These are phyloP conservation scores for Orthosia gothica DNA, from an alignment of 2,888 invertebrate genomes.

Conservation along the genomic window DNA sequence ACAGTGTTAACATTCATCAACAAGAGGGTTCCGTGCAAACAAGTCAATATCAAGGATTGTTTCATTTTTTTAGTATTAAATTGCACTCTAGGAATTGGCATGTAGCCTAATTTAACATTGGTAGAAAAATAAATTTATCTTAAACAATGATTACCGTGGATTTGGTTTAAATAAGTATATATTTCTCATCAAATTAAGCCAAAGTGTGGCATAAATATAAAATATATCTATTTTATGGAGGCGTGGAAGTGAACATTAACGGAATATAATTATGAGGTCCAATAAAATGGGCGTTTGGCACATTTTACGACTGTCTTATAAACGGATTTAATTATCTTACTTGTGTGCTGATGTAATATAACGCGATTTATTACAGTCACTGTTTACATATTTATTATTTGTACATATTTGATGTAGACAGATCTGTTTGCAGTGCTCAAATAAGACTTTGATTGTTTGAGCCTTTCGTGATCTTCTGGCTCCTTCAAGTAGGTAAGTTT, in stretches of 20 bases:
- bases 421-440: conserved; percentile 26
- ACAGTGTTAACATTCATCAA: too few species aligned
- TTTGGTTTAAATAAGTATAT: conserved; percentile 12
- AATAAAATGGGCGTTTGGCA: conserved; percentile 64
- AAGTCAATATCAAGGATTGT: too few species aligned
- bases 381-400: conserved; percentile 57
- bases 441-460: conserved; percentile 33
- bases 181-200: conserved; percentile 48
- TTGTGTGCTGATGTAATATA: conserved; percentile 56
- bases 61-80: too few species aligned
- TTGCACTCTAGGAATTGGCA: too few species aligned
- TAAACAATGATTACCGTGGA: not conserved
- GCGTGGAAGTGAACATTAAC: conserved; percentile 60
- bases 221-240: conserved; percentile 57
- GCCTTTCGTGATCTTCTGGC: not conserved
- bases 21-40: too few species aligned
- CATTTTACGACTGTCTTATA: conserved; percentile 67
- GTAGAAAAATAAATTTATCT: not conserved
- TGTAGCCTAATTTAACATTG: not conserved
- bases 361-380: conserved; percentile 55
- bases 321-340: conserved; percentile 67
- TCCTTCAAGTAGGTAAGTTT: not conserved
- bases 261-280: conserved; percentile 66
- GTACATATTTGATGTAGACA: conserved; percentile 44
- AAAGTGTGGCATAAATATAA: conserved; percentile 46